Base-by-base conservation (phyloP, 2,797 vertebrate species). In the Cetoscarus ocellatus region DNA sequence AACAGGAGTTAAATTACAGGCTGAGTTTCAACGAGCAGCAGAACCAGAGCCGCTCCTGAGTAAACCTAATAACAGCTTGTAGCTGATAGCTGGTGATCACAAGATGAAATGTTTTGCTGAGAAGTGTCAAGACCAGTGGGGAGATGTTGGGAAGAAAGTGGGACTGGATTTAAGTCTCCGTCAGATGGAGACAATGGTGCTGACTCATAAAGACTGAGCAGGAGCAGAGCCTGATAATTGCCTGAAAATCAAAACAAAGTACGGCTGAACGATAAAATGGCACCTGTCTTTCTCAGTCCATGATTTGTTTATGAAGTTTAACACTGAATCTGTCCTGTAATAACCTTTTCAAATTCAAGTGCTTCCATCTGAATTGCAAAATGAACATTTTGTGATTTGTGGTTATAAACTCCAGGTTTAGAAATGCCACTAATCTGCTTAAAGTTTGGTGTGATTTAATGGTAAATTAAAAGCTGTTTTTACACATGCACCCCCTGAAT, bases 31-130 rank as follows among this genome's bases (percentile, higher is more conserved):
- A 58, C 3, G 60, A 70, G 82, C 72, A 47, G 58, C 5, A 61
- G 73, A 86, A 83, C 81, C 77, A 77, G 35, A 77, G 77, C n/a
- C 1, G 58, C 74, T 84, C 74, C 73, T 65, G 74, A 81, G 79
- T 75, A 79, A 80, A 82, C 63, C 78, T 91, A 89, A 92, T 90
- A 86, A 88, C 67, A 90, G 85, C 73, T 74, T 67, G 75, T 65
- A 62, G 86, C 81, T 88, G 84, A 90, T 82, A 80, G 84, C 73
- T 71, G 51, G 84, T 85, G 85, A 91, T 90, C 85, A 89, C 86
- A 84, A 84, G 84, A 90, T 89, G 77, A 89, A 86, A 89, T 88
- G 87, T 84, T 87, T 84, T 73, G 80, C 80, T 66, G 76, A 38
- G 57, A 83, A 81, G 78, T 88, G 82, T 82, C 75, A 55, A 52